These are phyloP conservation scores for Idaea dimidiata DNA, from an alignment of 2,888 invertebrate genomes.

Conservation along the genomic window DNA sequence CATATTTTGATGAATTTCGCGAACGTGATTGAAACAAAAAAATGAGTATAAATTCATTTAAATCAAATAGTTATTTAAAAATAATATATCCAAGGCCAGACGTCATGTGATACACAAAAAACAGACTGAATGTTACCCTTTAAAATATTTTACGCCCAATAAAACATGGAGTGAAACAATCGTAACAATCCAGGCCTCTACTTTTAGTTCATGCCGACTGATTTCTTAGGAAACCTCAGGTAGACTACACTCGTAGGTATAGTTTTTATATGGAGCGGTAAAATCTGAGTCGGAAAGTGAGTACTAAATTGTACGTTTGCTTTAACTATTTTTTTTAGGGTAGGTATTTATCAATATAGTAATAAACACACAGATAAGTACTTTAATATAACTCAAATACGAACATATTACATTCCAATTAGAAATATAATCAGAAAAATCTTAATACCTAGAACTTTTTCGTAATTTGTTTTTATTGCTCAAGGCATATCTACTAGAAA, in stretches of 20 bases:
- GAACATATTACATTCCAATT: background rate
- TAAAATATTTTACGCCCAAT: slow-evolving; percentile 30
- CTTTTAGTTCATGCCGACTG: slow-evolving; percentile 27
- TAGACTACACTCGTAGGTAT: slow-evolving; percentile 17
- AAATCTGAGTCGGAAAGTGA: background rate
- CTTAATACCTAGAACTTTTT: background rate
- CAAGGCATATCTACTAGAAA: no score
- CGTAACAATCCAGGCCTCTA: slow-evolving; percentile 19
- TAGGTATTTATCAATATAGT: no score
- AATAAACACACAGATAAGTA: no score
- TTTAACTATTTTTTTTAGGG: background rate
- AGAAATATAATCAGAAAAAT: background rate
- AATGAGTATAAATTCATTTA: background rate
- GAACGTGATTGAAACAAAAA: background rate
- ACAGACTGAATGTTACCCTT: slow-evolving; percentile 24
- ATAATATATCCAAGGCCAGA: slow-evolving; percentile 3
- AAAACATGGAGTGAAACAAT: slow-evolving; percentile 26
- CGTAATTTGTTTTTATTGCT: no score
- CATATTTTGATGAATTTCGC: no score
- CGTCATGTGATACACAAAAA: slow-evolving; percentile 14
- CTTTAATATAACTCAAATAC: no score
- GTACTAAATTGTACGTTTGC: background rate
- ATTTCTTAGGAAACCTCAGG: slow-evolving; percentile 23
- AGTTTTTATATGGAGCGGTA: background rate
- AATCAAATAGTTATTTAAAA: background rate